Percentiles rank a stretch among this genome's conserved stretches.
Conservation (phyloP, 2,888 invertebrate genomes). For the Drosophila aldrichi region DNA sequence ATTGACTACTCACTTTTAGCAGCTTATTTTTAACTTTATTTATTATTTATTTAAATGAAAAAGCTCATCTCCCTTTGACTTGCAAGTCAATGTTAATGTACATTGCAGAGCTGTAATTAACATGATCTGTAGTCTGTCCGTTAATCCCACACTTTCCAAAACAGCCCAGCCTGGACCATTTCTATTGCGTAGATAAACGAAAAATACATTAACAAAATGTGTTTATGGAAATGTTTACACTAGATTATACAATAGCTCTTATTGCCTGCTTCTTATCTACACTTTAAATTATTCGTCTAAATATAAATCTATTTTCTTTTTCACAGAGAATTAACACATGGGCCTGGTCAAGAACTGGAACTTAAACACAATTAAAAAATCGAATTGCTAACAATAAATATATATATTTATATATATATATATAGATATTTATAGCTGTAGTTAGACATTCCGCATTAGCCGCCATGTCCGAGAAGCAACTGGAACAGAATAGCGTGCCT, state of each 20-base stretch:
- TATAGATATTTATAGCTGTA: background rate
- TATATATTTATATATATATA: background rate
- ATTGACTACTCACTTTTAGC: no score
- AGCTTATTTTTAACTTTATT: no score
- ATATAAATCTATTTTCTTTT: slow-evolving; percentile 1
- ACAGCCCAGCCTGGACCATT: background rate
- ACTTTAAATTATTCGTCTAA: slow-evolving; percentile 11
- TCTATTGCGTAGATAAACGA: background rate
- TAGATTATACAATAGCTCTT: slow-evolving; percentile 9
- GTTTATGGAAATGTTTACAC: slow-evolving; percentile 23
- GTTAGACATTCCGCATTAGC: slow-evolving; percentile 28
- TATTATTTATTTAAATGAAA: no score
- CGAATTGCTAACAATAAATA: slow-evolving; percentile 11
- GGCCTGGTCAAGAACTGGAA: slow-evolving; percentile 24
- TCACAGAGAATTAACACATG: slow-evolving; percentile 46
- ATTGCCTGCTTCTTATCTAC: background rate
- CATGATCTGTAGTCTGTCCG: slow-evolving; percentile 2
- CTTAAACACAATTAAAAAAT: background rate
- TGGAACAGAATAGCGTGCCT: slow-evolving; percentile 35
- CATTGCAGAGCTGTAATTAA: background rate
- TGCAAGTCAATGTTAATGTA: background rate
- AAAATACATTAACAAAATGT: slow-evolving; percentile 12
- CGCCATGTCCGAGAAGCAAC: slow-evolving; percentile 22
- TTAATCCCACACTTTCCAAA: background rate
- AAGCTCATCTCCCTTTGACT: background rate